Conservation (phyloP, 2,797 vertebrate species). For the Melanotaenia boesemani region DNA sequence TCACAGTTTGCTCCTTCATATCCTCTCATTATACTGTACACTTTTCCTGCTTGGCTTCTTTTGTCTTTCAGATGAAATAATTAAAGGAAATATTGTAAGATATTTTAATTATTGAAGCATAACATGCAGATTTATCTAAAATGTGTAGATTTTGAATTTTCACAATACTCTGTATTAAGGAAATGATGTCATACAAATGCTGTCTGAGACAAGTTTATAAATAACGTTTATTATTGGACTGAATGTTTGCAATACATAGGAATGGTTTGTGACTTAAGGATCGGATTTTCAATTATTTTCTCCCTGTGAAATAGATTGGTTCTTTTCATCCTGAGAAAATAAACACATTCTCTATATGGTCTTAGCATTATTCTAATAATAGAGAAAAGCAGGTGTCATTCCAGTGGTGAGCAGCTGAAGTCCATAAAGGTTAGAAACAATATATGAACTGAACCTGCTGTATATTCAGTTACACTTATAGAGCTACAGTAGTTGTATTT, state of each 20-base stretch:
- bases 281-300: slow-evolving; percentile 1
- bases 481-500: slow-evolving; percentile 1
- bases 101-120: slow-evolving; percentile 1
- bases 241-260: slow-evolving; percentile 31
- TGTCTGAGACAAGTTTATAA: slow-evolving; percentile 19
- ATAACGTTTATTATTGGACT: slow-evolving; percentile 46
- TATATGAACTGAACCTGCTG: slow-evolving; percentile 20
- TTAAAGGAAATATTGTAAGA: slow-evolving; percentile 8
- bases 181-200: neutral
- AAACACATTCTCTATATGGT: slow-evolving; percentile 24
- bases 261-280: slow-evolving; percentile 12
- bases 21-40: slow-evolving; percentile 27
- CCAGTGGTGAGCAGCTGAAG: slow-evolving; percentile 14
- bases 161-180: too few species aligned
- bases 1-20: slow-evolving; percentile 44
- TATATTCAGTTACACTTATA: slow-evolving; percentile 4
- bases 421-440: slow-evolving; percentile 26
- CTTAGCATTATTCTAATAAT: slow-evolving; percentile 8
- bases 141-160: neutral
- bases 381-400: slow-evolving; percentile 13
- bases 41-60: neutral
- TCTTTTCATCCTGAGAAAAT: slow-evolving; percentile 31
- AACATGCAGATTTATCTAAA: neutral
- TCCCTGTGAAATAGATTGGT: neutral
- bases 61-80: slow-evolving; percentile 22